Evolutionary conservation across 2,113 vertebrate species (phyloP).

Genomic region (Alethe diademata): DNA sequence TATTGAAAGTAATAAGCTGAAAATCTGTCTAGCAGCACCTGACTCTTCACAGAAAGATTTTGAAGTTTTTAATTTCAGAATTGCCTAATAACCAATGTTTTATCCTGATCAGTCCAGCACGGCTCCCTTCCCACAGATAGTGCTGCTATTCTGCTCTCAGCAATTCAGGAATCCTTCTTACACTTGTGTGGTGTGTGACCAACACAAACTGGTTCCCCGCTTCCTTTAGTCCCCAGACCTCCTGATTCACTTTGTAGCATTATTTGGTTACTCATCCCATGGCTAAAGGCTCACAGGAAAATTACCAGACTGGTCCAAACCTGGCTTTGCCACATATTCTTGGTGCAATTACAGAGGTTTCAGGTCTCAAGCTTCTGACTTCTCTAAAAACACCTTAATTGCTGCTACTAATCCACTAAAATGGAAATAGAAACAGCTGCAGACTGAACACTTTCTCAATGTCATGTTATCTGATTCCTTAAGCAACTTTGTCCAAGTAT

Average conservation of each 20-base stretch:
- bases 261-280: neutral
- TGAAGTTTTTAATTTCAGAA: neutral
- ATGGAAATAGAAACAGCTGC: neutral
- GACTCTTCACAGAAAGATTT: neutral
- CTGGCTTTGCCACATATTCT: neutral
- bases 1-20: neutral
- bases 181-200: neutral
- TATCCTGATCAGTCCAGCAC: neutral
- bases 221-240: neutral
- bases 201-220: neutral
- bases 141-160: neutral
- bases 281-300: neutral
- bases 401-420: neutral
- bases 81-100: neutral
- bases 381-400: neutral
- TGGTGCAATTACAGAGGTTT: neutral
- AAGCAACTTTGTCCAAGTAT: neutral
- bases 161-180: neutral
- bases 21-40: neutral
- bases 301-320: neutral
- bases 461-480: neutral
- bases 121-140: neutral
- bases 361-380: neutral
- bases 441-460: neutral
- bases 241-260: neutral